phyloP scores from a whole-genome alignment of 2,797 vertebrate species.

The Enoplosus armatus region DNA sequence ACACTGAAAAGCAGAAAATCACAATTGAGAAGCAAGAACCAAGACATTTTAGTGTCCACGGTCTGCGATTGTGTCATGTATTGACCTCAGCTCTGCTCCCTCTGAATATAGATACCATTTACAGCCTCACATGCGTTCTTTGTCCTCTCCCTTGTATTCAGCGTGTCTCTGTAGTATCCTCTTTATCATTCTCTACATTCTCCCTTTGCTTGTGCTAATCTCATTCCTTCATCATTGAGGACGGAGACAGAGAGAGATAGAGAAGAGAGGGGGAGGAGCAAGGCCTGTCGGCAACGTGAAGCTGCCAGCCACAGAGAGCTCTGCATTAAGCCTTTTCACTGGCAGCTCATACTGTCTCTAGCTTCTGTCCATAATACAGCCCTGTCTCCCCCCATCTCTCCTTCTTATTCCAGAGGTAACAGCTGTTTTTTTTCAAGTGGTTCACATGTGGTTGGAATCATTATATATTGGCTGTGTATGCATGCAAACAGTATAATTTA shows the following conservation, averaged over 20 bases:
- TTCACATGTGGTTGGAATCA: slow-evolving; percentile 55
- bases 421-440: slow-evolving; percentile 47
- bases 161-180: slow-evolving; percentile 32
- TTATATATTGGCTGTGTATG: slow-evolving; percentile 27
- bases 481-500: slow-evolving; percentile 37
- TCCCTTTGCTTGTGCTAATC: slow-evolving; percentile 57
- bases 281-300: slow-evolving; percentile 67
- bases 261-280: slow-evolving; percentile 58
- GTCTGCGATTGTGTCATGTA: slow-evolving; percentile 8
- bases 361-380: slow-evolving; percentile 57
- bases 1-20: background rate
- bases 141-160: slow-evolving; percentile 24
- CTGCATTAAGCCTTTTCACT: slow-evolving; percentile 71
- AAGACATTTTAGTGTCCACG: background rate
- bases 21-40: background rate
- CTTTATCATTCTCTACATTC: slow-evolving; percentile 45
- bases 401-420: slow-evolving; percentile 38
- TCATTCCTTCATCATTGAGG: slow-evolving; percentile 65
- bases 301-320: slow-evolving; percentile 66
- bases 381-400: slow-evolving; percentile 34
- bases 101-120: slow-evolving; percentile 10
- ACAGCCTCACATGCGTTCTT: slow-evolving; percentile 8
- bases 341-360: slow-evolving; percentile 64
- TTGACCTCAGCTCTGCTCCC: slow-evolving; percentile 8
- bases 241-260: slow-evolving; percentile 35